These are phyloP conservation scores for Lucilia cuprina DNA, from an alignment of 1,140 invertebrate genomes.

Conservation along the genomic window DNA sequence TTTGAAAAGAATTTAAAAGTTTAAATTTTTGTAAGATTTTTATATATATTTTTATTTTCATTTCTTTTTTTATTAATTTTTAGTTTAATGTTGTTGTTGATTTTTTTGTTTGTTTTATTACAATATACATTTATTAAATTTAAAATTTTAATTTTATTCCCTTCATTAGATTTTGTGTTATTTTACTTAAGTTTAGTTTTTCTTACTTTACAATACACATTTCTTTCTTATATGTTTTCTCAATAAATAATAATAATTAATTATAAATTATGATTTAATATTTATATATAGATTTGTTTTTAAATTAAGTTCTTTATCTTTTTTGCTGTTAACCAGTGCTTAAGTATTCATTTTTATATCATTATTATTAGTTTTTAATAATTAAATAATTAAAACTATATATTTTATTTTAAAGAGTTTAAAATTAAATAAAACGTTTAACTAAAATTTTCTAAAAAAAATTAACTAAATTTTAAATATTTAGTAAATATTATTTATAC, in stretches of 20 bases:
- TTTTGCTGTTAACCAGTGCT: constrained; percentile 30
- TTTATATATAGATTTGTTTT: not conserved
- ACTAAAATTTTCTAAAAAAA: constrained; percentile 19
- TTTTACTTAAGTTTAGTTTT: constrained; percentile 17
- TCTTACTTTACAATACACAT: constrained; percentile 1
- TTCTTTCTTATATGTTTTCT: not conserved
- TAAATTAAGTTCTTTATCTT: not conserved
- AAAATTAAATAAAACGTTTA: not conserved
- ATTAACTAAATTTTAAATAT: constrained; percentile 13
- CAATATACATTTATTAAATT: constrained; percentile 31
- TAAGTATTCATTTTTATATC: not conserved
- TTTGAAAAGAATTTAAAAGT: no score
- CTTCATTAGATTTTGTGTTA: constrained; percentile 10
- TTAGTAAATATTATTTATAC: not conserved
- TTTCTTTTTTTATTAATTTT: not conserved
- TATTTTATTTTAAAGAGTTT: not conserved
- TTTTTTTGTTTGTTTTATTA: constrained; percentile 24
- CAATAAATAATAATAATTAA: not conserved
- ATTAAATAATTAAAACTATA: constrained; percentile 29
- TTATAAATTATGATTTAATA: not conserved
- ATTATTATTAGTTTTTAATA: not conserved
- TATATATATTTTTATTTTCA: not conserved
- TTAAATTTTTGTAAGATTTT: not conserved
- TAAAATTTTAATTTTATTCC: constrained; percentile 29
- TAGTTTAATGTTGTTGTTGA: not conserved